phyloP scores from a whole-genome alignment of 2,888 invertebrate genomes.

The Latrodectus hesperus region DNA sequence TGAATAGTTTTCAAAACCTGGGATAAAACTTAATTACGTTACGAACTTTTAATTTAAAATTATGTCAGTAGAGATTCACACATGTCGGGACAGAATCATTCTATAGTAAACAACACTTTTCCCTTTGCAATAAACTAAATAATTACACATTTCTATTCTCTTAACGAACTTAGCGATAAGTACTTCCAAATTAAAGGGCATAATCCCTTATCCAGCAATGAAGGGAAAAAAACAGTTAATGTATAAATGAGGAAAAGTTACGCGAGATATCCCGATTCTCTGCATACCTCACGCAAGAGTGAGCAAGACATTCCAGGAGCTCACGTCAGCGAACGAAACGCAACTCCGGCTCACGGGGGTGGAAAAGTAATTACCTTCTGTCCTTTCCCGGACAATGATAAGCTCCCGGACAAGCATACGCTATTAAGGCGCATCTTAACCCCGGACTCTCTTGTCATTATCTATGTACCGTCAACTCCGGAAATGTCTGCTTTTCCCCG shows the following conservation, averaged over 20 bases:
- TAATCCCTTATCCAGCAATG: background rate
- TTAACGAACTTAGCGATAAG: too few species aligned
- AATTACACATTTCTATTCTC: too few species aligned
- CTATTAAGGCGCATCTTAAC: slow-evolving; percentile 67
- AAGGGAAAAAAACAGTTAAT: background rate
- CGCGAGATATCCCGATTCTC: background rate
- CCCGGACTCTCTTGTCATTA: slow-evolving; percentile 61
- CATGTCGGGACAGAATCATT: too few species aligned
- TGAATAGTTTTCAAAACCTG: too few species aligned
- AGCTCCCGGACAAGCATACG: slow-evolving; percentile 65
- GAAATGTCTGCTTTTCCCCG: slow-evolving; percentile 65
- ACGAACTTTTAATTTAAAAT: too few species aligned
- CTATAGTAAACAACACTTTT: too few species aligned
- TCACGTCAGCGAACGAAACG: slow-evolving; percentile 33
- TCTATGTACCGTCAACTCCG: slow-evolving; percentile 62
- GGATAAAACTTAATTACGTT: too few species aligned
- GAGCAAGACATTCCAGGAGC: slow-evolving; percentile 39
- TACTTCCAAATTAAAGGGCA: background rate
- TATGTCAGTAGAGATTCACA: too few species aligned
- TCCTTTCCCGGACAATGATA: slow-evolving; percentile 65
- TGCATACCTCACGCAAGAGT: slow-evolving; percentile 19
- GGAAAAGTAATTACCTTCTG: slow-evolving; percentile 66
- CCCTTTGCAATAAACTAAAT: too few species aligned
- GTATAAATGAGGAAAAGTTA: slow-evolving; percentile 4
- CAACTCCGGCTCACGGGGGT: slow-evolving; percentile 27